These are phyloP conservation scores for Sceloporus tristichus DNA, from an alignment of 2,113 vertebrate genomes.

Conservation along the genomic window DNA sequence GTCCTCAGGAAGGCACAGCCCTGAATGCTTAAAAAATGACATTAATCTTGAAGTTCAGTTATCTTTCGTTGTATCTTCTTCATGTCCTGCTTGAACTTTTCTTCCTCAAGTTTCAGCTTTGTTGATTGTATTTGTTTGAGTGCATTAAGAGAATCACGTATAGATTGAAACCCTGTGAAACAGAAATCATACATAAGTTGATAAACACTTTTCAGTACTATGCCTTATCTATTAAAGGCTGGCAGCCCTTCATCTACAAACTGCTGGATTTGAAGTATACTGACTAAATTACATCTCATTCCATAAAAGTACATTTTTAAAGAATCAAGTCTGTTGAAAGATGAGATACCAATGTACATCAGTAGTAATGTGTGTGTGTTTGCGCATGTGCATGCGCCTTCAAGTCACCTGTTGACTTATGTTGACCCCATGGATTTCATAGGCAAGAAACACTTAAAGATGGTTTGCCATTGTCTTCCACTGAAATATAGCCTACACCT, in stretches of 20 bases:
- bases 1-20: background rate
- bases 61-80: conserved; percentile 75
- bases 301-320: background rate
- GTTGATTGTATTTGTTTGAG: conserved; percentile 83
- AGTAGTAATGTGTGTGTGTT: background rate
- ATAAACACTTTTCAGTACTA: background rate
- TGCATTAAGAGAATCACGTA: conserved; percentile 82
- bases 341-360: fast-evolving
- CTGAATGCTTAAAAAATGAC: background rate
- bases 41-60: conserved; percentile 62
- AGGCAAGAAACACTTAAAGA: too few species aligned
- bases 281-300: conserved; percentile 29
- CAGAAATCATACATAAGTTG: conserved; percentile 38
- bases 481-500: too few species aligned
- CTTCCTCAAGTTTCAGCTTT: conserved; percentile 83
- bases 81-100: conserved; percentile 80
- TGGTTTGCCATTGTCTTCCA: too few species aligned
- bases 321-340: background rate
- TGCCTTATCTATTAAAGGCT: background rate
- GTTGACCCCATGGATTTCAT: too few species aligned
- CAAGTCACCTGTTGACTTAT: too few species aligned
- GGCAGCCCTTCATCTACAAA: conserved; percentile 15
- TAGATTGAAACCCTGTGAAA: conserved; percentile 82
- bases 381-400: background rate
- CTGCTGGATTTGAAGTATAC: conserved; percentile 13